These are phyloP conservation scores for Melanchra persicariae DNA, from an alignment of 2,888 invertebrate species.

Conservation along the genomic window DNA sequence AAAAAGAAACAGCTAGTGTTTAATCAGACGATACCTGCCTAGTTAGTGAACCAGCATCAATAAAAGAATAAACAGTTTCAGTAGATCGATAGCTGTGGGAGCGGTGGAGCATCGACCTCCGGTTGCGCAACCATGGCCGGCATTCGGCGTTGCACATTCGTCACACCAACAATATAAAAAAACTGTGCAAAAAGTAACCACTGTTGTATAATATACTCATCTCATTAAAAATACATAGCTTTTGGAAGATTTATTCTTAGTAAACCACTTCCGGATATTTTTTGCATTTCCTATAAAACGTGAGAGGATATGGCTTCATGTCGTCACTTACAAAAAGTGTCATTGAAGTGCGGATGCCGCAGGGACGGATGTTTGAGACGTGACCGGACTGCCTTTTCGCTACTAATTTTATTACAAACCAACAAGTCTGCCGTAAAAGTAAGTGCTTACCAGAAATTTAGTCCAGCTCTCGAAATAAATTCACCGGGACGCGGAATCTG, in stretches of 20 bases:
- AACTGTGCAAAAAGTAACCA: conserved; percentile 55
- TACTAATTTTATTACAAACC: conserved; percentile 56
- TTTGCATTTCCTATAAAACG: conserved; percentile 47
- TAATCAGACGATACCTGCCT: conserved; percentile 39
- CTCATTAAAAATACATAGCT: conserved; percentile 51
- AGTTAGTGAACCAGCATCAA: conserved; percentile 61
- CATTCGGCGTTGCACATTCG: conserved; percentile 73
- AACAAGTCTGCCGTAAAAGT: conserved; percentile 47
- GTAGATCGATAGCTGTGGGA: conserved; percentile 74
- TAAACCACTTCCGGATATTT: conserved; percentile 53
- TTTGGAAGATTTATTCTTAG: conserved; percentile 35
- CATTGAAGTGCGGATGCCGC: conserved; percentile 54
- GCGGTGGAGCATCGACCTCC: conserved; percentile 81
- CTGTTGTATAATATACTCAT: conserved; percentile 60
- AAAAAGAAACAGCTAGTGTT: conserved; percentile 43
- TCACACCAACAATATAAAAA: conserved; percentile 65
- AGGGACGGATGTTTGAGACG: conserved; percentile 74
- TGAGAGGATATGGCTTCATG: conserved; percentile 59
- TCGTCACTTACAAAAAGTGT: conserved; percentile 54
- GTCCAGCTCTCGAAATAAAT: conserved; percentile 71
- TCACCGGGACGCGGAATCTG: conserved; percentile 70
- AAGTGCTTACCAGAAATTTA: conserved; percentile 73
- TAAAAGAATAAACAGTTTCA: conserved; percentile 73
- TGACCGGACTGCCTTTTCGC: conserved; percentile 69
- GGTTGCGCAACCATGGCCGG: conserved; percentile 79